phyloP scores from a whole-genome alignment of 2,888 invertebrate genomes.

The Prosopocoilus inquinatus region DNA sequence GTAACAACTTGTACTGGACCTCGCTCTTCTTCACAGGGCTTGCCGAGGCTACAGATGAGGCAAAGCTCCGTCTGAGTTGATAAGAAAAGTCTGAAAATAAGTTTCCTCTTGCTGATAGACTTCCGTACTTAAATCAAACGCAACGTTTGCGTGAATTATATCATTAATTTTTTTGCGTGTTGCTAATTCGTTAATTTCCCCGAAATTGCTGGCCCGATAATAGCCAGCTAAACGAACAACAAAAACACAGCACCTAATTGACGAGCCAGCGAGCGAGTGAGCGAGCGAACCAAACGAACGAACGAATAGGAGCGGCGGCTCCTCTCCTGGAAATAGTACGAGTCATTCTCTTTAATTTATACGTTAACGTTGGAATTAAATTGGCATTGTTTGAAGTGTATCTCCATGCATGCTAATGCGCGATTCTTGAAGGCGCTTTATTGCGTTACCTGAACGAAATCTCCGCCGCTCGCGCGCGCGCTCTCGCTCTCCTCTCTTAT shows the following conservation, averaged over 20 bases:
- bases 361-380: conserved; percentile 28
- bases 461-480: neutral
- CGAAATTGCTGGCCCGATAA: conserved; percentile 5
- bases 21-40: no score
- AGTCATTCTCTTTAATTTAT: conserved; percentile 32
- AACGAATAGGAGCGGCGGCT: conserved; percentile 7
- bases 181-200: no score
- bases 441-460: conserved; percentile 10
- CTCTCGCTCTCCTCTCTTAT: neutral
- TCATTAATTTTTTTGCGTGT: no score
- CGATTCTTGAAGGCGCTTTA: conserved; percentile 10
- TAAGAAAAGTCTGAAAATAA: no score
- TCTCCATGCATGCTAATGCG: conserved; percentile 15
- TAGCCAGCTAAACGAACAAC: conserved; percentile 22
- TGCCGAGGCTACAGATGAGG: no score
- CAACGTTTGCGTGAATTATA: no score
- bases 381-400: conserved; percentile 23
- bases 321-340: conserved; percentile 17
- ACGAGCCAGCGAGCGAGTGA: conserved; percentile 9
- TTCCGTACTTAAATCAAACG: no score
- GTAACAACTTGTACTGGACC: no score
- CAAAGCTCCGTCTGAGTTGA: no score
- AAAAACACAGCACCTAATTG: conserved; percentile 17
- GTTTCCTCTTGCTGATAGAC: no score
- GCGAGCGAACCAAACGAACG: neutral